A percentile compares a stretch with the other conserved stretches of the same genome.
phyloP scores from a whole-genome alignment of 2,797 vertebrate species.

The Anniella stebbinsi region DNA sequence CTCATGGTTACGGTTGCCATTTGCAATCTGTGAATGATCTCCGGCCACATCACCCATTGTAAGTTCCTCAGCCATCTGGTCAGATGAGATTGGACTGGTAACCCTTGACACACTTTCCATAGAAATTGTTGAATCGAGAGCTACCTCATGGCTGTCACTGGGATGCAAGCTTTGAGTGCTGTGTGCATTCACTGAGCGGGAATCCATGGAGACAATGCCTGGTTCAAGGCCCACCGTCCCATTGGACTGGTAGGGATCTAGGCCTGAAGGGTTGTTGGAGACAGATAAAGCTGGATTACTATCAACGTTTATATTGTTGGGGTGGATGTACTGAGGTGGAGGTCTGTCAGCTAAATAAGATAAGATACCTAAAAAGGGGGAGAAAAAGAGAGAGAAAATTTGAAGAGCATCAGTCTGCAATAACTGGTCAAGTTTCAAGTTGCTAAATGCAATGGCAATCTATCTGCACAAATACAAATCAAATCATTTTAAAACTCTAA shows the following conservation, averaged over 20 bases:
- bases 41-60: conserved; percentile 91
- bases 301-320: conserved; percentile 93
- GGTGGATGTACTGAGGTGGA: conserved; percentile 98
- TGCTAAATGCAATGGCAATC: neutral
- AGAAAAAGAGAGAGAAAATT: conserved; percentile 21
- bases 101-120: conserved; percentile 93
- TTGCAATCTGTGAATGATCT: conserved; percentile 85
- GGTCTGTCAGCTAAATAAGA: conserved; percentile 98
- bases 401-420: conserved; percentile 12
- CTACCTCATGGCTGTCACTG: conserved; percentile 88
- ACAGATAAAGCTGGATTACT: conserved; percentile 87
- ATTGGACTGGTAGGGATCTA: conserved; percentile 91
- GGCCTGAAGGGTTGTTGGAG: conserved; percentile 86
- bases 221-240: conserved; percentile 90
- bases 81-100: conserved; percentile 94
- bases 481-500: neutral
- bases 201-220: conserved; percentile 92
- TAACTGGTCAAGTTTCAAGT: neutral
- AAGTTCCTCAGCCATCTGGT: conserved; percentile 92
- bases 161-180: conserved; percentile 88
- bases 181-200: conserved; percentile 87
- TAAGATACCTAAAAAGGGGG: conserved; percentile 87
- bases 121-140: conserved; percentile 86
- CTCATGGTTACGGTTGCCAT: conserved; percentile 87
- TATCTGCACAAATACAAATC: neutral